Percentiles rank a stretch among this genome's conserved stretches.
These are phyloP conservation scores for Oreortyx pictus DNA, from an alignment of 2,797 vertebrate species.

Conservation along the genomic window DNA sequence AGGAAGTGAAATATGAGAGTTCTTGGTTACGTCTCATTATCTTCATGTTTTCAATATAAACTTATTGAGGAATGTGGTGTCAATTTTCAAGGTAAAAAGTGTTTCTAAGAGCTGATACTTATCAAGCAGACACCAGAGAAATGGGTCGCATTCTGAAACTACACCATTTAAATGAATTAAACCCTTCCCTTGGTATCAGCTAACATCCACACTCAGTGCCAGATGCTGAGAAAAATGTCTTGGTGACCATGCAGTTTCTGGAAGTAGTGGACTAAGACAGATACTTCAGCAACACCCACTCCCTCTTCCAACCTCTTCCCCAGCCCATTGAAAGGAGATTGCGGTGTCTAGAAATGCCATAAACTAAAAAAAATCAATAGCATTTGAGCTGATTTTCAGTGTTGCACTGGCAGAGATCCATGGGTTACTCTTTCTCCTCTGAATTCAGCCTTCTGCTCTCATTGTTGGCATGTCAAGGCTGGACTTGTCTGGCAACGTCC, in stretches of 20 bases:
- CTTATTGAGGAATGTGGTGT: not conserved
- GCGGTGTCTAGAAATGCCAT: not conserved
- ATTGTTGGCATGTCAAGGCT: not conserved
- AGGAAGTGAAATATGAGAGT: not conserved
- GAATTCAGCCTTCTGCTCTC: not conserved
- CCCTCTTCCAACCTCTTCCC: not conserved
- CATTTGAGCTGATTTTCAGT: not conserved
- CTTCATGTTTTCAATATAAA: not conserved
- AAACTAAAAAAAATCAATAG: not conserved
- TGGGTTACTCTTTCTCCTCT: not conserved
- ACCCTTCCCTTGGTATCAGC: not conserved
- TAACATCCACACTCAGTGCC: not conserved
- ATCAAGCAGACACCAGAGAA: conserved; percentile 15
- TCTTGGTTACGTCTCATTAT: not conserved
- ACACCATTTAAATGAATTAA: conserved; percentile 45
- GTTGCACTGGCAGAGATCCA: not conserved
- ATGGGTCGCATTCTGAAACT: conserved; percentile 18
- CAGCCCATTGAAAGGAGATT: not conserved
- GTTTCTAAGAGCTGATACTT: conserved; percentile 29
- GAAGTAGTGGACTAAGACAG: not conserved
- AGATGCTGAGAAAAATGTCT: conserved; percentile 8
- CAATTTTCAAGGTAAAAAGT: not conserved
- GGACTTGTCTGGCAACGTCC: not conserved
- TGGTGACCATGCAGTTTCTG: not conserved
- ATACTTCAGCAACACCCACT: not conserved